Evolutionary conservation across 2,888 invertebrate species (phyloP), one percentile per base, ranked within the genome.

Genomic region (Cheilosia urbana): DNA sequence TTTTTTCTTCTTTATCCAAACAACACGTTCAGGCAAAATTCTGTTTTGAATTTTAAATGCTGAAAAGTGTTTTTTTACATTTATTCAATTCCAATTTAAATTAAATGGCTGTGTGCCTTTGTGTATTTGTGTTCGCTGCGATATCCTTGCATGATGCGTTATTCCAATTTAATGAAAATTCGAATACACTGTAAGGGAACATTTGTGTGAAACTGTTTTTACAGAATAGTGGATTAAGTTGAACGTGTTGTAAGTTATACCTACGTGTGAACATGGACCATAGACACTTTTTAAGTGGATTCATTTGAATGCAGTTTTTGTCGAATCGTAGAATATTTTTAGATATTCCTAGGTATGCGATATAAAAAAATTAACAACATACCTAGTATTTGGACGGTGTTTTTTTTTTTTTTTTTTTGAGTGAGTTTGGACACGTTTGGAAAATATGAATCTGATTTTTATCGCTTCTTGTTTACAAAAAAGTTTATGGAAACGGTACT

Each of bases 11-110:
- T 37, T 37, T 37, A 13, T 1, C 3, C 37, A 13, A 37, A 24
- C 53, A 21, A 53, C 53, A 53, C 53, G 24, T 51, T 21, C 34
- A 2, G 17, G 15, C 6, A 34, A 34, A 34, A 11, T 34, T 37
- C 37, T 37, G 37, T 37, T 37, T 37, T 37, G 37, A 37, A 37
- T 37, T 37, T 13, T 4, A 37, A 37, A 37, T 37, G 37, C 37
- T 4, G 2, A 37, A 37, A 1, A 13, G 13, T 13, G 13, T 37
- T 37, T 47, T 24, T 69, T 55, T 55, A 11, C 68, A 65, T 73
- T 73, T 19, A 80, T 68, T 68, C 27, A 42, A 69, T 75, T 75
- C 42, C 68, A 75, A 81, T 81, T 37, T 69, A 81, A 69, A 68
- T 75, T 75, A 63, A 75, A 81, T 57, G 62, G 30, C 49, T 62